Base-by-base conservation (phyloP, 2,797 vertebrate genomes). In the Xiphorhynchus erythropygius region DNA sequence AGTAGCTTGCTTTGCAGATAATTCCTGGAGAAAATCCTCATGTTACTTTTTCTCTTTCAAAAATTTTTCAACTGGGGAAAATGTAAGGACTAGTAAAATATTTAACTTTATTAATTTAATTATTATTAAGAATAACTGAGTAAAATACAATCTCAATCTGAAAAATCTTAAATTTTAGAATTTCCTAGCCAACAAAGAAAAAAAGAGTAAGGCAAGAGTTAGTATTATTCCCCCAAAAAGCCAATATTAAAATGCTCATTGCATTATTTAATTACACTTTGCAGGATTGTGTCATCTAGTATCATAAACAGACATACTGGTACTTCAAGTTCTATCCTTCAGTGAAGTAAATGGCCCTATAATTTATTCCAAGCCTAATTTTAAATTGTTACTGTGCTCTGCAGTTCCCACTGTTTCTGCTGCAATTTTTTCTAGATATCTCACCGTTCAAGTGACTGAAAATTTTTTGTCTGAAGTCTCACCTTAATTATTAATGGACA, bases 201-300 rank as follows among this genome's bases (percentile, higher is more conserved):
- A 33, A n/a, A 3, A n/a, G 5, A 41, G 5, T 30, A 62, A 76
- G 4, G 9, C 12, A 60, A 53, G 11, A 52, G 4, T 50, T 41
- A 65, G 4, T 15, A 64, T 55, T 67, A 27, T 1, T 2, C 2
- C 3, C 3, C 3, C 41, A 7, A n/a, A 44, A 46, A 50, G 18
- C 19, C 7, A 7, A 5, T 47, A 27, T 37, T 77, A 22, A 77
- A 83, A 76, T 62, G 7, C 4, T 79, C 9, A 47, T 28, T 74
- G 3, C 18, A 70, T 56, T 83, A 46, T 62, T 30, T 84, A 22
- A 55, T 37, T 30, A 27, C 4, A 9, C 4, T 81, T 89, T 42
- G 64, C 7, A 47, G 24, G 12, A 3, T 6, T 2, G 0, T 55
- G 46, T 39, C 22, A 41, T 49, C 17, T 4, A 27, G 16, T 13